A percentile compares a stretch with the other conserved stretches of the same genome.
Conservation (phyloP, 2,113 vertebrate species). For the Aphelocoma coerulescens region DNA sequence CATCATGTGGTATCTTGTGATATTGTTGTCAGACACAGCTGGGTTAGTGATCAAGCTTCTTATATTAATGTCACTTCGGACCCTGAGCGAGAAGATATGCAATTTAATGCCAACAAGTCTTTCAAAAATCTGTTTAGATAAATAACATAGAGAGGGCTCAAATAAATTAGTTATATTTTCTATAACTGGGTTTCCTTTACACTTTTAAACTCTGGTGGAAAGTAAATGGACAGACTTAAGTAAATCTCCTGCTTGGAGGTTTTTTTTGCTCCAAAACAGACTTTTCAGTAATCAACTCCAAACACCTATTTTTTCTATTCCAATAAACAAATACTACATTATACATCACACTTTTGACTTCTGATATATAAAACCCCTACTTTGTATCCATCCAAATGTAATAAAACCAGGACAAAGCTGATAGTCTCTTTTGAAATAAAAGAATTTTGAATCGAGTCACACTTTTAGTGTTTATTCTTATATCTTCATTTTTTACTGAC, state of each 20-base stretch:
- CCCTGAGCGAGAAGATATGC: not conserved
- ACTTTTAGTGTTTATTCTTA: not conserved
- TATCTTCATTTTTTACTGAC: not conserved
- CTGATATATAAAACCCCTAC: not conserved
- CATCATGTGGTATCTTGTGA: constrained; percentile 18
- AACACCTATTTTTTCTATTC: not conserved
- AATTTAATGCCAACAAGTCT: not conserved
- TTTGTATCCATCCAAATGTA: not conserved
- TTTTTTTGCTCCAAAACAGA: not conserved
- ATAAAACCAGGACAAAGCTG: not conserved
- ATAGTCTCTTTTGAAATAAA: not conserved
- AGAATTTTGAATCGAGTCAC: not conserved
- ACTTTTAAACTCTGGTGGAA: not conserved
- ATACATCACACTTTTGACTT: not conserved
- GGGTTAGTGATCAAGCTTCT: not conserved
- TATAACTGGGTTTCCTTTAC: not conserved
- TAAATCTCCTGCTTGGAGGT: not conserved
- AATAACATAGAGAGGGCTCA: not conserved
- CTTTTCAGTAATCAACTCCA: not conserved
- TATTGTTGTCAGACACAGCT: not conserved
- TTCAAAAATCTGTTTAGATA: not conserved
- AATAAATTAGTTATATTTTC: not conserved
- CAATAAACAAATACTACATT: not conserved
- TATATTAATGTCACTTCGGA: not conserved
- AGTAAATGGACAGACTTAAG: not conserved